Evolutionary conservation across 2,888 invertebrate genomes (phyloP), one percentile per base, ranked within the genome.

Genomic region (Chesias legatella): DNA sequence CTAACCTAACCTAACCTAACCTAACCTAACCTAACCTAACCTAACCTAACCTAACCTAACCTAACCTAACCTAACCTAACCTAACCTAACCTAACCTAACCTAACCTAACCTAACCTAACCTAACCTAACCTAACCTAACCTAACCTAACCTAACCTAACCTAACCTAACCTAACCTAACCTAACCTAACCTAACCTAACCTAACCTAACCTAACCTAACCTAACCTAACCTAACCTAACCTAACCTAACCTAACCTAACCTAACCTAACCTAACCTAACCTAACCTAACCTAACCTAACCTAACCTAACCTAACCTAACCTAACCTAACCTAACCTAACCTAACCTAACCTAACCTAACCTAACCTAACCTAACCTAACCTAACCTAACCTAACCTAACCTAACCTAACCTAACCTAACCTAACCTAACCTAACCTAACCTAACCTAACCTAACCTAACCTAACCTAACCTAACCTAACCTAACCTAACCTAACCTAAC

Each of bases 381-480:
- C 34, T 34, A 34, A 34, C 34, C 34, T 34, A 34, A 34, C 34
- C 34, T 34, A 34, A 34, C 34, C 34, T 34, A 34, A 34, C 34
- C 34, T 34, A 34, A 34, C 34, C 34, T 34, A 34, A 34, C 34
- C 34, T 34, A 34, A 34, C 34, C 34, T 34, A 34, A 34, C 34
- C 34, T 34, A 34, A 34, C 34, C 34, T 34, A 34, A 34, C 34
- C 34, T 34, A 34, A 34, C 34, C 34, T 34, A 34, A 34, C 34
- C 34, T 37, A 37, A 37, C 37, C 37, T 37, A 37, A 37, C 37
- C 24, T 29, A 36, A 37, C 37, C 37, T 37, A 37, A 37, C 37
- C 37, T 37, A 37, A 37, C 37, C 37, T 37, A 37, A 37, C 37
- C 38, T 32, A 32, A 38, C 38, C 38, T 32, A 38, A 38, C 38